Conservation (phyloP, 2,113 vertebrate species). For the Osmerus mordax region DNA sequence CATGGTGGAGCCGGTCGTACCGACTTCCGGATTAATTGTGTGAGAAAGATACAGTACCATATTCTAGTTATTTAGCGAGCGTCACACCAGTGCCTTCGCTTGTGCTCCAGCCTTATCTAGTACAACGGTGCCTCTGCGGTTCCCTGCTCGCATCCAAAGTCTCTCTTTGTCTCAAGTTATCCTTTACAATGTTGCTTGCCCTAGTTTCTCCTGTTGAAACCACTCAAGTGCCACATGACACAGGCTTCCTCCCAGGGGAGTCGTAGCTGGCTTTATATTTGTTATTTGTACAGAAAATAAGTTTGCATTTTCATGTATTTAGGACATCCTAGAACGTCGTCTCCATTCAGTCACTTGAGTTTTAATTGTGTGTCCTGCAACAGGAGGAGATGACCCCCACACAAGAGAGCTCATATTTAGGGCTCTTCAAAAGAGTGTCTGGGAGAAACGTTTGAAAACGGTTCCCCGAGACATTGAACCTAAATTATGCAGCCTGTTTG, state of each 20-base stretch:
- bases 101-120: no score
- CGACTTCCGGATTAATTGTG: no score
- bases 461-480: slow-evolving; percentile 9
- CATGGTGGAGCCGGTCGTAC: no score
- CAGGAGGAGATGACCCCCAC: no score
- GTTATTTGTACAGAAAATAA: background rate
- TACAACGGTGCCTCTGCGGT: no score
- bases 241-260: background rate
- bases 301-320: background rate
- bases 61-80: no score
- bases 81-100: no score
- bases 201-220: slow-evolving; percentile 1
- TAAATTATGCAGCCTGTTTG: slow-evolving; percentile 35
- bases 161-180: slow-evolving; percentile 1
- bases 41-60: no score
- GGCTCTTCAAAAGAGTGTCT: background rate
- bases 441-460: background rate
- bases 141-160: background rate
- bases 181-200: background rate
- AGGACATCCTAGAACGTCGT: background rate
- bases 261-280: background rate
- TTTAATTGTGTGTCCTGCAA: no score
- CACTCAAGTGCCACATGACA: slow-evolving; percentile 1
- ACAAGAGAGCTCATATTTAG: no score
- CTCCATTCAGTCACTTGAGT: no score